phyloP scores from a whole-genome alignment of 2,797 vertebrate species.

The Champsocephalus gunnari region DNA sequence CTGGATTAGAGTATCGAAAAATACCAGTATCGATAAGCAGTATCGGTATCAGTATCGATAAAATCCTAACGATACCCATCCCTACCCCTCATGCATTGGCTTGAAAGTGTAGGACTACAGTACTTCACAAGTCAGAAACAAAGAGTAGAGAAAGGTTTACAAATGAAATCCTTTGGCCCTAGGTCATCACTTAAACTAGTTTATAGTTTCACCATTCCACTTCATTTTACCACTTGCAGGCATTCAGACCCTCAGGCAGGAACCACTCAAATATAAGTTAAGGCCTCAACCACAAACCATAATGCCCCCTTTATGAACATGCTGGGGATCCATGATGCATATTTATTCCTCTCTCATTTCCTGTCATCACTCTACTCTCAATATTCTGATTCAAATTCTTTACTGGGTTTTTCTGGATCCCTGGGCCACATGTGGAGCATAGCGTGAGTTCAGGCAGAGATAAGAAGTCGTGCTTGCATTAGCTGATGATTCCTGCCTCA shows the following conservation, averaged over 20 bases:
- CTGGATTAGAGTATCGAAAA: no score
- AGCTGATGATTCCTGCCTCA: conserved; percentile 2
- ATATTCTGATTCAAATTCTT: conserved; percentile 4
- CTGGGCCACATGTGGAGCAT: conserved; percentile 6
- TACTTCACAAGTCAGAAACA: background rate
- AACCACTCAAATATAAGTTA: background rate
- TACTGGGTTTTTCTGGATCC: conserved; percentile 25
- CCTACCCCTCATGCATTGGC: background rate
- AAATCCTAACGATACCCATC: no score
- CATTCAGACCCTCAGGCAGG: background rate
- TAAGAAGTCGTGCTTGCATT: background rate
- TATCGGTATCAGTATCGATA: no score
- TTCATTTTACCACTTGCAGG: background rate
- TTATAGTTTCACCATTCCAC: background rate
- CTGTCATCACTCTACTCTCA: background rate
- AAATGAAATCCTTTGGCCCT: background rate
- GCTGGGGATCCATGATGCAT: background rate
- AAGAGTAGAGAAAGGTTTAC: background rate
- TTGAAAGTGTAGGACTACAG: background rate
- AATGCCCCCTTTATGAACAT: background rate
- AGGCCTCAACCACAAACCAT: background rate
- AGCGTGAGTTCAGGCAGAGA: background rate
- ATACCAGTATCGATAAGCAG: no score
- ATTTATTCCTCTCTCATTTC: conserved; percentile 14
- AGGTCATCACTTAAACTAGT: background rate